Evolutionary conservation across 1,140 invertebrate species (phyloP).

Genomic region (Laupala kohalensis): DNA sequence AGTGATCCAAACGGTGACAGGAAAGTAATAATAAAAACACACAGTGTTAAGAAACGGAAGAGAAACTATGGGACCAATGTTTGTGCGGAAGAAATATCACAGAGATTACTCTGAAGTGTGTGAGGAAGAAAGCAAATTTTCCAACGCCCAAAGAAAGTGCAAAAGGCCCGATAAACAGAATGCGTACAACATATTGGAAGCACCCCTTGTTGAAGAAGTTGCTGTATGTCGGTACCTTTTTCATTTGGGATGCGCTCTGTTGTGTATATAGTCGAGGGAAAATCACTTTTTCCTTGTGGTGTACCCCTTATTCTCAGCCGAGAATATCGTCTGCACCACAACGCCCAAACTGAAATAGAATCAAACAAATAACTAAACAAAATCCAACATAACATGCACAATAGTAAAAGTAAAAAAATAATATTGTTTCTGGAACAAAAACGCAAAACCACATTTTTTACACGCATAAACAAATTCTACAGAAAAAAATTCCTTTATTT

Average conservation of each 20-base stretch:
- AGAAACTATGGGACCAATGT: not conserved
- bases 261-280: not conserved
- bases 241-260: not conserved
- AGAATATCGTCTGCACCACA: not conserved
- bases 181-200: not conserved
- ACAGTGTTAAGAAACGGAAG: not conserved
- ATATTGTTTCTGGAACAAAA: too few relatives aligned
- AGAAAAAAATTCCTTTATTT: too few relatives aligned
- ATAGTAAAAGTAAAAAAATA: not conserved
- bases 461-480: too few relatives aligned
- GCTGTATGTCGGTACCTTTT: not conserved
- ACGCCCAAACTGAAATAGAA: not conserved
- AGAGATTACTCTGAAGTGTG: not conserved
- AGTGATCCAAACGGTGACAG: too few relatives aligned
- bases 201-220: not conserved
- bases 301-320: not conserved
- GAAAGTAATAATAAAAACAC: not conserved
- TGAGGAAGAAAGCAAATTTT: not conserved
- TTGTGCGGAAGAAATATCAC: not conserved
- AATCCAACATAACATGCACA: not conserved
- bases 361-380: not conserved
- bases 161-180: not conserved
- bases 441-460: too few relatives aligned
- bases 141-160: not conserved
- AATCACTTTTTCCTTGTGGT: not conserved